Conservation (phyloP, 2,888 invertebrate genomes). For the Phaonia tiefii region DNA sequence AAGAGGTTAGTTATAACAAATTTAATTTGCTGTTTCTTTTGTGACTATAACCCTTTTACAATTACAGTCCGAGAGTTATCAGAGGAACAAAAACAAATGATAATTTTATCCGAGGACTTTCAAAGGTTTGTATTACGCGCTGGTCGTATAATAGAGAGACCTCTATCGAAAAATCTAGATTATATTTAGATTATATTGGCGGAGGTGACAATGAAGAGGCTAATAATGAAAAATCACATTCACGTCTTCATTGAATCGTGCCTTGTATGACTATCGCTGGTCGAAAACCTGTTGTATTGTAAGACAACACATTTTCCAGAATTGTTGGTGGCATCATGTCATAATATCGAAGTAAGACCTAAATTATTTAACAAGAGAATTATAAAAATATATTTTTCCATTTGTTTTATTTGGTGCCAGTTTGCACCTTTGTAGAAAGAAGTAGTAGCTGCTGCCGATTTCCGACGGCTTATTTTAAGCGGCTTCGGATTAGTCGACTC, state of each 20-base stretch:
- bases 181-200: slow-evolving; percentile 97
- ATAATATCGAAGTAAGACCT: slow-evolving; percentile 89
- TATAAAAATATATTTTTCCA: too few species aligned
- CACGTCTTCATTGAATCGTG: slow-evolving; percentile 93
- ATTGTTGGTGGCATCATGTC: slow-evolving; percentile 95
- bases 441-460: too few species aligned
- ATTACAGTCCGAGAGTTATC: slow-evolving; percentile 92
- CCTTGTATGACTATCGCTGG: slow-evolving; percentile 97
- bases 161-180: slow-evolving; percentile 96
- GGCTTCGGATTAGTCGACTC: too few species aligned
- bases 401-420: too few species aligned
- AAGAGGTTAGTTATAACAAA: slow-evolving; percentile 87
- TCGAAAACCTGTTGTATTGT: slow-evolving; percentile 97
- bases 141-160: slow-evolving; percentile 96
- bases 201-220: slow-evolving; percentile 91
- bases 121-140: slow-evolving; percentile 94
- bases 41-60: too few species aligned
- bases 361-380: too few species aligned
- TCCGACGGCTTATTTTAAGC: too few species aligned
- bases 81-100: slow-evolving; percentile 97
- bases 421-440: too few species aligned
- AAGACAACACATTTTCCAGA: slow-evolving; percentile 97
- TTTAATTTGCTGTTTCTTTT: too few species aligned
- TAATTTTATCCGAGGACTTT: slow-evolving; percentile 95
- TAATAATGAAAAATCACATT: slow-evolving; percentile 94